Conservation (phyloP, 2,113 vertebrate genomes). For the Epinephelus fuscoguttatus region DNA sequence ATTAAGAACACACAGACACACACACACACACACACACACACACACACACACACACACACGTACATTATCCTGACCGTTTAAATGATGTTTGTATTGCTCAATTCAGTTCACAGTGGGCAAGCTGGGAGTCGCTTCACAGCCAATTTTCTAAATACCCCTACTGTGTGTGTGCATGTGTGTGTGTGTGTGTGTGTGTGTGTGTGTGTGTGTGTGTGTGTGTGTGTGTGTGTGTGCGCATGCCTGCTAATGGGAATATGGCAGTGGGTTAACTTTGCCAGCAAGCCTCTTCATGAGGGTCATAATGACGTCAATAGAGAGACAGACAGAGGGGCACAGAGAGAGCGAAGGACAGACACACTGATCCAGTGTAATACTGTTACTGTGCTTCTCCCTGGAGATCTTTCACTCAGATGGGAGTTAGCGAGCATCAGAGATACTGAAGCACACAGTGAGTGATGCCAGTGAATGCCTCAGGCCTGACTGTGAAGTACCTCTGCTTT, state of each 20-base stretch:
- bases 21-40: constrained; percentile 21
- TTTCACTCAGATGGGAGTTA: not conserved
- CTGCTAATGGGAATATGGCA: constrained; percentile 63
- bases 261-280: constrained; percentile 51
- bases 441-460: constrained; percentile 4
- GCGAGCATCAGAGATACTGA: constrained; percentile 8
- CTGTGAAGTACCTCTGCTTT: constrained; percentile 20
- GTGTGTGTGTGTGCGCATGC: constrained; percentile 18
- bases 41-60: constrained; percentile 13
- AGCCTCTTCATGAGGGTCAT: constrained; percentile 47
- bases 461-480: constrained; percentile 12
- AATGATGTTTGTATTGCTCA: constrained; percentile 60
- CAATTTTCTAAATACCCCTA: constrained; percentile 60
- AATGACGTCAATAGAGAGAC: constrained; percentile 23
- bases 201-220: not conserved
- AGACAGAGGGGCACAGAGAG: constrained; percentile 12
- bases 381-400: not conserved
- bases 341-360: constrained; percentile 4
- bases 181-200: not conserved
- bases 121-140: constrained; percentile 69
- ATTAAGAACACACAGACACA: constrained; percentile 11
- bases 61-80: constrained; percentile 38
- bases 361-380: not conserved
- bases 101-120: constrained; percentile 67
- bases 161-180: constrained; percentile 36